A percentile compares a stretch with the other conserved stretches of the same genome.
Conservation (phyloP, 1,140 invertebrate genomes). For the Drosophila ironensis region DNA sequence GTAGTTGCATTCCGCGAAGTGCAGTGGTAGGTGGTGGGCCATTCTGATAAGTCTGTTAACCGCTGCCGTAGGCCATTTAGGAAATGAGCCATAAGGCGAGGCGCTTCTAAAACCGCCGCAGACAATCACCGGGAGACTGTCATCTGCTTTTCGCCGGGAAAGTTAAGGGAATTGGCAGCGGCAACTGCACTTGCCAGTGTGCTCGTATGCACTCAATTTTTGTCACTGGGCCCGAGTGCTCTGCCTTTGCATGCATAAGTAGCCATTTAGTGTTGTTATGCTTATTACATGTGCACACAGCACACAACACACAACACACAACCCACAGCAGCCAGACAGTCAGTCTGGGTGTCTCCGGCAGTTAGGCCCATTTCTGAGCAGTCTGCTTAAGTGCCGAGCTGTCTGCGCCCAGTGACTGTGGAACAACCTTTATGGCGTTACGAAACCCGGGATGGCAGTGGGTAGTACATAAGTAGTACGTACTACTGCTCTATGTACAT, state of each 20-base stretch:
- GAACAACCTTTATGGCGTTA: too few relatives aligned
- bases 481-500: constrained; percentile 17
- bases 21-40: constrained; percentile 26
- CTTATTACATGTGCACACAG: constrained; percentile 66
- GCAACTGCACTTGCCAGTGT: constrained; percentile 53
- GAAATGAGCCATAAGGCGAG: constrained; percentile 73
- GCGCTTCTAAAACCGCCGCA: constrained; percentile 14
- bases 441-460: too few relatives aligned
- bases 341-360: constrained; percentile 37
- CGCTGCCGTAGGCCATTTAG: constrained; percentile 67
- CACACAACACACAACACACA: constrained; percentile 28
- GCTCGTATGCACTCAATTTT: constrained; percentile 74
- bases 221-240: constrained; percentile 40
- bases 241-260: constrained; percentile 72
- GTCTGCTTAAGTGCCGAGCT: constrained; percentile 58
- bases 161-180: constrained; percentile 67
- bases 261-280: constrained; percentile 78
- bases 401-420: constrained; percentile 42
- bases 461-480: not conserved
- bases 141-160: constrained; percentile 15
- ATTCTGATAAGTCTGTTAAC: constrained; percentile 20
- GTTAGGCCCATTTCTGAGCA: constrained; percentile 63
- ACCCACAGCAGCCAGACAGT: not conserved
- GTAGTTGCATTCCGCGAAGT: not conserved
- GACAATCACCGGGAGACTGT: constrained; percentile 15